A percentile compares a stretch with the other conserved stretches of the same genome.
phyloP scores from a whole-genome alignment of 1,140 invertebrate genomes.

The Trachelipus rathkii region DNA sequence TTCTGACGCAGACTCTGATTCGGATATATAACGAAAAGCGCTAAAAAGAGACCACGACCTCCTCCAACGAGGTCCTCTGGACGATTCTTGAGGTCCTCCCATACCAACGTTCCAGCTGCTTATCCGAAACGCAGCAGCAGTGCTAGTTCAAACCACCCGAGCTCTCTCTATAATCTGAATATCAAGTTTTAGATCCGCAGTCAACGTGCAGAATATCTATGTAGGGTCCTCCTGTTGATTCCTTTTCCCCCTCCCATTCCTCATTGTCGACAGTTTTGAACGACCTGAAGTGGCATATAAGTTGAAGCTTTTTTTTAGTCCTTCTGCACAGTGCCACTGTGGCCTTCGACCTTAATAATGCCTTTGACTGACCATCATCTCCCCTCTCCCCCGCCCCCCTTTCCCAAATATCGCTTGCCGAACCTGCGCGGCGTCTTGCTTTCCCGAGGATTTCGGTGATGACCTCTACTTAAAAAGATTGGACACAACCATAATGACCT shows the following conservation, averaged over 20 bases:
- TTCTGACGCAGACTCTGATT: slow-evolving; percentile 43
- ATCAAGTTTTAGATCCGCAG: slow-evolving; percentile 40
- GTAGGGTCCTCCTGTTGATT: slow-evolving; percentile 29
- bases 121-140: slow-evolving; percentile 30
- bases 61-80: slow-evolving; percentile 26
- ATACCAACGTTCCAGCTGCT: slow-evolving; percentile 36
- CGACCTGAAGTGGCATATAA: too few relatives aligned
- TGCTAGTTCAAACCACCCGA: slow-evolving; percentile 31
- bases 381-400: too few relatives aligned
- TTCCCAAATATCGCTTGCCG: too few relatives aligned
- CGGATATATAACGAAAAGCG: slow-evolving; percentile 36
- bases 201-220: slow-evolving; percentile 42
- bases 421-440: too few relatives aligned
- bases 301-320: too few relatives aligned
- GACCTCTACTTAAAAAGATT: too few relatives aligned
- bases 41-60: slow-evolving; percentile 17
- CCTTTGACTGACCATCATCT: too few relatives aligned
- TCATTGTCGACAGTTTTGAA: not conserved
- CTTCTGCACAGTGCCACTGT: too few relatives aligned
- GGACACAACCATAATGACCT: too few relatives aligned
- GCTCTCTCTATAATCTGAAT: slow-evolving; percentile 20
- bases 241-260: not conserved
- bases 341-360: too few relatives aligned
- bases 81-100: slow-evolving; percentile 35
- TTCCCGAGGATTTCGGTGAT: too few relatives aligned